These are phyloP conservation scores for Recurvirostra avosetta DNA, from an alignment of 2,113 vertebrate species.

Conservation along the genomic window DNA sequence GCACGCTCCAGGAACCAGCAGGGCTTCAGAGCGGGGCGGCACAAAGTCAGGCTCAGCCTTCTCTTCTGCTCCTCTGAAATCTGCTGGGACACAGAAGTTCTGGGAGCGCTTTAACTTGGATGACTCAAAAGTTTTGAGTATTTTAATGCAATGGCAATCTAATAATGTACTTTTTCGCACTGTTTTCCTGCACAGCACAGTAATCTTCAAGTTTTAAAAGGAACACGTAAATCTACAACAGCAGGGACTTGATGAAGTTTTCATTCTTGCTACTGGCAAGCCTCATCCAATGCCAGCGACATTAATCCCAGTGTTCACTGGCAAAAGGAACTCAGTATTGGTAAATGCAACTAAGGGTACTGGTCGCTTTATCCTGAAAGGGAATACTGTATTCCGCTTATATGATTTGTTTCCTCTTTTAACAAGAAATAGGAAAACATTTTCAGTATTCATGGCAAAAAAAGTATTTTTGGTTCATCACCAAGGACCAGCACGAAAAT, in stretches of 20 bases:
- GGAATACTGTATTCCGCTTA: not conserved
- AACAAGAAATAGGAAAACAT: not conserved
- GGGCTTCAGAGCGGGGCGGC: not conserved
- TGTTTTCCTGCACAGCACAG: not conserved
- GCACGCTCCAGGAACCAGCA: accelerated
- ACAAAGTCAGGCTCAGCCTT: not conserved
- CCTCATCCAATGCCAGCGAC: not conserved
- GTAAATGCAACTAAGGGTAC: not conserved
- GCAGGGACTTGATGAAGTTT: not conserved
- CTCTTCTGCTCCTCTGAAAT: accelerated
- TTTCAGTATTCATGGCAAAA: not conserved
- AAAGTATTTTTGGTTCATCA: not conserved
- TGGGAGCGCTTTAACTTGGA: accelerated
- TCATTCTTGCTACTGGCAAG: not conserved
- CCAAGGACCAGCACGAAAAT: not conserved
- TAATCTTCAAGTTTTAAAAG: not conserved
- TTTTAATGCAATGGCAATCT: accelerated
- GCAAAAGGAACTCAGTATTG: not conserved
- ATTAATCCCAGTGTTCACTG: not conserved
- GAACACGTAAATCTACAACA: not conserved
- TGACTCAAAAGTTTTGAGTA: not conserved
- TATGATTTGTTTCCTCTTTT: not conserved
- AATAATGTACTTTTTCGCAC: not conserved
- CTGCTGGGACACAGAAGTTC: not conserved
- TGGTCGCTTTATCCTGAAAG: not conserved